phyloP scores from a whole-genome alignment of 2,888 invertebrate genomes.

The Sphecodes monilicornis region DNA sequence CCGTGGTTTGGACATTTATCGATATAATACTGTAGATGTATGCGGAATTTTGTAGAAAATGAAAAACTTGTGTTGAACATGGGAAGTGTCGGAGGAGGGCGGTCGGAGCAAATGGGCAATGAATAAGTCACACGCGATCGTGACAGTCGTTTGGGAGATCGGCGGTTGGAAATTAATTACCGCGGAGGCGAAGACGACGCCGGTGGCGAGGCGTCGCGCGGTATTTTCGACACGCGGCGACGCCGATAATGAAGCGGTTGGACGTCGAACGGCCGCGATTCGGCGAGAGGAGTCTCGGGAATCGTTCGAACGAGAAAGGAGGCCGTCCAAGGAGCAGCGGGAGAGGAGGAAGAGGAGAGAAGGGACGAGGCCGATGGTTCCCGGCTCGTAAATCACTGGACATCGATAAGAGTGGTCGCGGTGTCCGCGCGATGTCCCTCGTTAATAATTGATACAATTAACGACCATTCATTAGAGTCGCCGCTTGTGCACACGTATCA shows the following conservation, averaged over 20 bases:
- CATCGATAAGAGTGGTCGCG: conserved; percentile 80
- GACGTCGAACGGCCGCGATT: conserved; percentile 49
- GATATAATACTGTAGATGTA: too few species aligned
- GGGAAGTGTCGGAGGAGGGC: not conserved
- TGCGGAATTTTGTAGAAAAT: not conserved
- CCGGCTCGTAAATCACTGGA: conserved; percentile 79
- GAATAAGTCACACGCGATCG: conserved; percentile 65
- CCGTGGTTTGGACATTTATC: too few species aligned
- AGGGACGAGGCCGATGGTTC: conserved; percentile 37
- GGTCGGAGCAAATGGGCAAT: conserved; percentile 53
- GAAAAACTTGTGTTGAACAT: not conserved
- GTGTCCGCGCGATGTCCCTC: conserved; percentile 76
- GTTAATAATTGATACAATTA: conserved; percentile 83
- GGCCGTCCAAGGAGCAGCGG: not conserved
- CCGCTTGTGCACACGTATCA: conserved; percentile 57
- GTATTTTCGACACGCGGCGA: conserved; percentile 47
- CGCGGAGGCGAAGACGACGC: conserved; percentile 33
- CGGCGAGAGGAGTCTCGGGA: conserved; percentile 29
- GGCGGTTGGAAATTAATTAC: conserved; percentile 65
- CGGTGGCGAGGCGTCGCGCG: conserved; percentile 46
- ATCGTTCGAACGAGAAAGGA: conserved; percentile 11
- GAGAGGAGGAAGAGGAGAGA: not conserved
- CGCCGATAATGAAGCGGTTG: conserved; percentile 67
- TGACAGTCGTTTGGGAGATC: conserved; percentile 45
- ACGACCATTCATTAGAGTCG: conserved; percentile 80